Percentiles rank a stretch among this genome's conserved stretches.
These are phyloP conservation scores for Semotilus atromaculatus DNA, from an alignment of 2,797 vertebrate genomes.

Conservation along the genomic window DNA sequence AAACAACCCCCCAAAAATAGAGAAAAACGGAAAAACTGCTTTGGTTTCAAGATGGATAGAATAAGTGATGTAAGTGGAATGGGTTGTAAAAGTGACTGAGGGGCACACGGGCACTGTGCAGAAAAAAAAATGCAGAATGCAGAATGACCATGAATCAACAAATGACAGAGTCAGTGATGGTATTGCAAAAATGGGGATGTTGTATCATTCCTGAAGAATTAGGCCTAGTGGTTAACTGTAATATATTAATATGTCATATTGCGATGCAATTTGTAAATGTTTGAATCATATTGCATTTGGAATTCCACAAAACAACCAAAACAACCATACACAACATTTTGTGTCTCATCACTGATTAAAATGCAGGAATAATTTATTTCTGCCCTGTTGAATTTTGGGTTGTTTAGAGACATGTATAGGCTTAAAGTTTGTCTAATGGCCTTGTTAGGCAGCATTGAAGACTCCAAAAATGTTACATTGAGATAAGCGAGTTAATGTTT, in stretches of 20 bases:
- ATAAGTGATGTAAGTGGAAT: conserved; percentile 83
- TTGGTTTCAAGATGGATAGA: conserved; percentile 83
- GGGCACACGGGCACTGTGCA: background rate
- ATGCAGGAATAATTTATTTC: background rate
- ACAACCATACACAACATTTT: background rate
- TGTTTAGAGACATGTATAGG: background rate
- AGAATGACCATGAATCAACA: background rate
- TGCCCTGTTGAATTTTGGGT: background rate
- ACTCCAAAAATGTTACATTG: background rate
- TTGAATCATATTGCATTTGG: background rate
- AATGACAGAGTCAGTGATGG: background rate
- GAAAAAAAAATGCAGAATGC: background rate
- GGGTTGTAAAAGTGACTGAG: conserved; percentile 78
- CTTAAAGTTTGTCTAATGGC: background rate
- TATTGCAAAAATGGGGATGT: background rate
- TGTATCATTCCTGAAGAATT: background rate
- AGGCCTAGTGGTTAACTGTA: background rate
- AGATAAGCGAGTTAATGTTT: background rate
- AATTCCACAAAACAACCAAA: background rate
- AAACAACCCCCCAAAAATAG: conserved; percentile 18
- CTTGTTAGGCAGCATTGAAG: background rate
- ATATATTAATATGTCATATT: background rate
- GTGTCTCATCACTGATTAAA: background rate
- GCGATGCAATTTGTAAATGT: background rate
- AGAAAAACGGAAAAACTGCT: conserved; percentile 75